Evolutionary conservation across 64 coral and sea anemone genomes (phyloP).

Genomic region (Dendrophyllia cribrosa): DNA sequence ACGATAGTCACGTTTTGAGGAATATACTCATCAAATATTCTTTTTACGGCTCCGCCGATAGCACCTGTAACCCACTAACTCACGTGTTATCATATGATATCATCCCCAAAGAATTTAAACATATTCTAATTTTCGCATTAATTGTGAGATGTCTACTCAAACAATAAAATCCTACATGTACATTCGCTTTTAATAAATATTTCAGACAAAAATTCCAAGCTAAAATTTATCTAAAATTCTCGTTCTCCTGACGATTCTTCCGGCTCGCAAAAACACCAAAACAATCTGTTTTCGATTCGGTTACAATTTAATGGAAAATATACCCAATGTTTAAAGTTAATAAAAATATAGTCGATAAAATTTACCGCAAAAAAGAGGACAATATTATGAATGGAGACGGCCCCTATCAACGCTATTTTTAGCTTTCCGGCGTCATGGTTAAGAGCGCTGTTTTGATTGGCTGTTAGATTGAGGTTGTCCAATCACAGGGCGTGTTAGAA

Average conservation of each 20-base stretch:
- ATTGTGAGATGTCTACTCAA: not conserved
- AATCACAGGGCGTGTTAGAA: constrained; percentile 7
- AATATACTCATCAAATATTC: not conserved
- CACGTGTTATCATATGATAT: constrained; percentile 20
- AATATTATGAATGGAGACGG: not conserved
- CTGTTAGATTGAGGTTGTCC: not conserved
- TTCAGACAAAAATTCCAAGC: not conserved
- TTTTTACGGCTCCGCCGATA: not conserved
- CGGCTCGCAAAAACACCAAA: not conserved
- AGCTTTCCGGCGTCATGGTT: not conserved
- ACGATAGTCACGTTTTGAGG: constrained; percentile 2
- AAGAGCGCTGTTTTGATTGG: constrained; percentile 2
- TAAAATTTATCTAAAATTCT: not conserved
- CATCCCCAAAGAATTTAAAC: constrained; percentile 22
- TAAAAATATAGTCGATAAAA: constrained; percentile 11
- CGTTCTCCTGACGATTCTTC: not conserved
- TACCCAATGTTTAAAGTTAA: not conserved
- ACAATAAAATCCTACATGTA: not conserved
- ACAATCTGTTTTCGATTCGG: not conserved
- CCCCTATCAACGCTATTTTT: constrained; percentile 32
- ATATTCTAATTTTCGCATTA: not conserved
- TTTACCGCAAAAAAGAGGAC: constrained; percentile 13
- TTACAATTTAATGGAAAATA: not conserved
- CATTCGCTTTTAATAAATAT: constrained; percentile 15
- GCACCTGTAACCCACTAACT: not conserved